Conservation (phyloP, 2,888 invertebrate genomes). For the Euplexia lucipara region DNA sequence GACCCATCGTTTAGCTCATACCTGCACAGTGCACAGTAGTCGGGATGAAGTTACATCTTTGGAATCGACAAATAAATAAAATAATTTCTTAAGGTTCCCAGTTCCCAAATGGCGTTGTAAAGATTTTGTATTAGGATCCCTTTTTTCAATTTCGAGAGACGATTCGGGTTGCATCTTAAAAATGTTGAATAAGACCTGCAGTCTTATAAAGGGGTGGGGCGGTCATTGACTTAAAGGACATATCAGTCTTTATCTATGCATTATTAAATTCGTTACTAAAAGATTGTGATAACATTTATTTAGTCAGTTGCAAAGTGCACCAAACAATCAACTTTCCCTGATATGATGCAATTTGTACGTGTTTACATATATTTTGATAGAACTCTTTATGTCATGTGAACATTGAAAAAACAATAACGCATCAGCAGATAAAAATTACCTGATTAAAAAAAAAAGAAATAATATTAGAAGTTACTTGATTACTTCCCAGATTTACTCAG, state of each 20-base stretch:
- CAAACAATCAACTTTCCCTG: conserved; percentile 12
- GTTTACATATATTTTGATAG: conserved; percentile 19
- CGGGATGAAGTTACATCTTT: conserved; percentile 48
- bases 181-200: conserved; percentile 31
- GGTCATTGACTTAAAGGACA: conserved; percentile 18
- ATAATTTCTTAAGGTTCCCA: conserved; percentile 33
- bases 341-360: conserved; percentile 31
- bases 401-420: conserved; percentile 7
- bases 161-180: conserved; percentile 12
- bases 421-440: not conserved
- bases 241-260: not conserved
- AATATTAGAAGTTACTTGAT: not conserved
- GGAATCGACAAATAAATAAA: conserved; percentile 52
- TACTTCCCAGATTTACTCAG: conserved; percentile 3
- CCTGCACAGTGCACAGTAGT: conserved; percentile 71
- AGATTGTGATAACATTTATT: conserved; percentile 3
- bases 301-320: conserved; percentile 37
- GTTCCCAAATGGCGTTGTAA: conserved; percentile 38
- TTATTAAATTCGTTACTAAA: conserved; percentile 1
- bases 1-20: conserved; percentile 72
- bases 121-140: conserved; percentile 55
- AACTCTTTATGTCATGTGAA: conserved; percentile 6
- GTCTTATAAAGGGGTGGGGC: conserved; percentile 4
- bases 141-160: conserved; percentile 41
- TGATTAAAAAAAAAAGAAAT: not conserved